These are phyloP conservation scores for Nyctibius bracteatus DNA, from an alignment of 2,113 vertebrate genomes.

Conservation along the genomic window DNA sequence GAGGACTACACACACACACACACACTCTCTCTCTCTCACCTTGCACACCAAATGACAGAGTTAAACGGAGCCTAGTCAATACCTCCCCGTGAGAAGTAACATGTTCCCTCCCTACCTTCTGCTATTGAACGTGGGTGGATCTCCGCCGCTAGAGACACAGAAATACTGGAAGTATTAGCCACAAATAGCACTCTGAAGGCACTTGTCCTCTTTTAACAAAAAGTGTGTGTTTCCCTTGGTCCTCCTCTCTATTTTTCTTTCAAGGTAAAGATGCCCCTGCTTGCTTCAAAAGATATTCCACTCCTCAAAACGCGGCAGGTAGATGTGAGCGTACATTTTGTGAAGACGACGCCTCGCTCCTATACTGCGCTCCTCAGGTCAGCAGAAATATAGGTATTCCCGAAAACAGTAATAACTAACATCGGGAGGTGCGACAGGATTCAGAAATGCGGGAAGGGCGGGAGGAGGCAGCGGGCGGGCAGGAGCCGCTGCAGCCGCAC, in stretches of 20 bases:
- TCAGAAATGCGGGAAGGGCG: background rate
- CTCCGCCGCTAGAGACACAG: background rate
- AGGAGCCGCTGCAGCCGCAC: background rate
- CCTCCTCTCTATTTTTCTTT: background rate
- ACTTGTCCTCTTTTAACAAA: background rate
- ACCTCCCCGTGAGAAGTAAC: background rate
- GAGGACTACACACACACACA: background rate
- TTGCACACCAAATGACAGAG: background rate
- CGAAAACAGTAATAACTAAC: rapidly evolving
- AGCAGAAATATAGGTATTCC: background rate
- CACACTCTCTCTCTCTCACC: background rate
- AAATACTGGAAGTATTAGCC: background rate
- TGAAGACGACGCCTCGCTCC: background rate
- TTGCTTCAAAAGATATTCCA: background rate
- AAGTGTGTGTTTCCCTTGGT: background rate
- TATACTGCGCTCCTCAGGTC: background rate
- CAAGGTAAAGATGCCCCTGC: background rate
- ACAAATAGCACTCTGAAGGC: background rate
- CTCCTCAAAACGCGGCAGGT: background rate
- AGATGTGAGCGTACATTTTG: background rate
- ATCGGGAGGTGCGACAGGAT: background rate
- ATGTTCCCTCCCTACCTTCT: background rate
- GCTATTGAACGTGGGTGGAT: background rate
- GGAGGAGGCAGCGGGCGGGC: background rate
- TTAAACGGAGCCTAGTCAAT: background rate